These are phyloP conservation scores for Trematomus loennbergii DNA, from an alignment of 2,113 vertebrate genomes.

Conservation along the genomic window DNA sequence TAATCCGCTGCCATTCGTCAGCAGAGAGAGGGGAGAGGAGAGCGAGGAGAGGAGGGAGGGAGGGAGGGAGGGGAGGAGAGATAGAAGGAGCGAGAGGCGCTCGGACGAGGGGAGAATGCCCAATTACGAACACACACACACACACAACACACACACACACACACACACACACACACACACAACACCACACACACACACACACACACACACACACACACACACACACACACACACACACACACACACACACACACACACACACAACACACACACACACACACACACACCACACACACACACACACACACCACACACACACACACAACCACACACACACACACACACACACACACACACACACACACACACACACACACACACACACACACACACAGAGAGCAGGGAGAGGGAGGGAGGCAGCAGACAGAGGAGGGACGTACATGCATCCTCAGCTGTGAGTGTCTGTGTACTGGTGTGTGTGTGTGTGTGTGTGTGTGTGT, in stretches of 20 bases:
- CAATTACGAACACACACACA: conserved; percentile 91
- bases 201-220: conserved; percentile 62
- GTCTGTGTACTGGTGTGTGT: conserved; percentile 54
- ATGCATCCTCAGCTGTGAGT: conserved; percentile 72
- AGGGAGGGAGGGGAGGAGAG: conserved; percentile 14
- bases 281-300: conserved; percentile 83
- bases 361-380: not conserved
- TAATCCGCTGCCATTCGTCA: conserved; percentile 99
- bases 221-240: conserved; percentile 72
- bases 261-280: conserved; percentile 78
- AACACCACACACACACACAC: conserved; percentile 76
- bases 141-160: conserved; percentile 58
- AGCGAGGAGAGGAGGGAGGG: conserved; percentile 76
- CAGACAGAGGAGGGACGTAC: conserved; percentile 63
- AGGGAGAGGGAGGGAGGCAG: conserved; percentile 77
- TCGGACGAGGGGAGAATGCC: conserved; percentile 98
- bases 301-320: conserved; percentile 80
- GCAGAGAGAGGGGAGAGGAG: conserved; percentile 91
- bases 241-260: conserved; percentile 86
- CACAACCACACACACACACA: not conserved
- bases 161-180: conserved; percentile 74
- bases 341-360: too few relatives aligned
- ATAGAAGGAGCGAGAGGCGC: conserved; percentile 80
- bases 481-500: conserved; percentile 30
- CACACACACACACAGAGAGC: too few relatives aligned